Evolutionary conservation across 2,113 vertebrate species (phyloP), one percentile per base, ranked within the genome.

Genomic region (Camelus dromedarius): DNA sequence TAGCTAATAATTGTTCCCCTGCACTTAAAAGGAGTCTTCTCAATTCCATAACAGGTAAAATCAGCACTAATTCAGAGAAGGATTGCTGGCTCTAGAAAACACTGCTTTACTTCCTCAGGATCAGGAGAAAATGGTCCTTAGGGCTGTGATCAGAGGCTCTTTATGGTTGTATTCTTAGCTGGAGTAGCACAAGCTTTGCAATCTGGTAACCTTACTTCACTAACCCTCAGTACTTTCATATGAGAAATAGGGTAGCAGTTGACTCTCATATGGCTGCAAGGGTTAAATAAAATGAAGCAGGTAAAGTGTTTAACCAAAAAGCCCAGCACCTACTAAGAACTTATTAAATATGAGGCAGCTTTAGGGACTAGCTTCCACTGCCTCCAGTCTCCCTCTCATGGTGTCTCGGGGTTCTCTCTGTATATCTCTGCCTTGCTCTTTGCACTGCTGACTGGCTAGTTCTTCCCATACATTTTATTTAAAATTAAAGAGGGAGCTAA

Each of bases 81-180:
- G 8, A 30, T 95, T 95, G 69, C n/a, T 82, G 62, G n/a, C 35
- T 85, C 79, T 80, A 91, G 66, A 85, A 88, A 85, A 81, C 26
- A 38, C 48, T 50, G 1, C 35, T 48, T 66, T 28, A 60, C 22
- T 60, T 93, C 48, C 60, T 89, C 28, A 62, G 62, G 26, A 75
- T 18, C 42, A 52, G 56, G 35, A 87, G 79, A 13, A 77, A 79
- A 86, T 54, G 46, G 52, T 60, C 28, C 15, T 81, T 60, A 66
- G 14, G 75, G 66, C 52, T 89, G 6, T 56, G 26, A 26, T 22
- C 11, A 2, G 54, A 76, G 48, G 26, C 5, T 79, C 42, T 54
- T 76, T 46, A 50, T 76, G 72, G 46, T 52, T 67, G 28, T 32
- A 18, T 4, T 76, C 42, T 79, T 69, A n/a, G 35, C 50, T 1